Evolutionary conservation across 2,113 vertebrate genomes (phyloP), one percentile per base, ranked within the genome.

Genomic region (Actenoides lindsayi): DNA sequence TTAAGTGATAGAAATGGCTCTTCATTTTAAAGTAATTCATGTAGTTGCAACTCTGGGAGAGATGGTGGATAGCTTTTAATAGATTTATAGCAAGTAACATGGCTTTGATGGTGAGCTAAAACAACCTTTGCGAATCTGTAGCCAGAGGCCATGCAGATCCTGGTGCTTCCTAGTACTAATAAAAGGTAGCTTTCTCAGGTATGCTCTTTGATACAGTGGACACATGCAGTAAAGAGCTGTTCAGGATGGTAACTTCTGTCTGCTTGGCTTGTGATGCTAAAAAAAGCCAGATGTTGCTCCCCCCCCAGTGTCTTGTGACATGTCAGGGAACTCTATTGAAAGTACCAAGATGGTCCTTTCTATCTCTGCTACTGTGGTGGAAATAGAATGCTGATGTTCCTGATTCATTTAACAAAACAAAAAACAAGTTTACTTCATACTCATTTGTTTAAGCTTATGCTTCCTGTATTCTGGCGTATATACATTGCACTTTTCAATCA

Each of bases 1-100:
- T 94, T n/a, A 90, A 85, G 48, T 75, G 57, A 13, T 33, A 31
- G 15, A 78, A 62, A 81, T 60, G 30, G 56, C 30, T 39, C 21
- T 87, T 86, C 3, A 15, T 86, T 80, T 91, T 64, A 4, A 76
- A 94, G 42, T 70, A 90, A 39, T 91, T 92, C 7, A 87, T 93
- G 35, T 9, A 44, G 30, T 48, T 94, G 80, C 60, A 81, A 13
- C 80, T 93, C 33, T 91, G 69, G 91, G 89, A 89, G 86, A 87
- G n/a, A 75, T 75, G 48, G 27, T 71, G 30, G 91, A 59, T 83
- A 75, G 89, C 60, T 81, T 93, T 87, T 89, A 91, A 90, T 78
- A 91, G 56, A 68, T 94, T 57, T 92, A 17, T 75, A 71, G 56
- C 24, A 19, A 56, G 30, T 59, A 91, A 60, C 1, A 1, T 37